phyloP scores from a whole-genome alignment of 2,113 vertebrate genomes.

The Coracopsis vasa region DNA sequence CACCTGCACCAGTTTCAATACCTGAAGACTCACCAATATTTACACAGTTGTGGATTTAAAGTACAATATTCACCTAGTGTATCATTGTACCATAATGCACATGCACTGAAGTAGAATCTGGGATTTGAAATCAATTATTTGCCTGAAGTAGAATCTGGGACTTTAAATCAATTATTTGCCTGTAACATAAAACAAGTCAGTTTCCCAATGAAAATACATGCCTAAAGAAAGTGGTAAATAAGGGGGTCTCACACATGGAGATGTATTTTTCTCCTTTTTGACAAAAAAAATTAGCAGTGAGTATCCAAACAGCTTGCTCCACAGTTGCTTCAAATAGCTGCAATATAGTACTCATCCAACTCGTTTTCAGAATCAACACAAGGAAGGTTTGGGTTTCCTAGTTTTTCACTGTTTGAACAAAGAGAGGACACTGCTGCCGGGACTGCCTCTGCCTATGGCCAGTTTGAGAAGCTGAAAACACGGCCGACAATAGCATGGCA shows the following conservation, averaged over 20 bases:
- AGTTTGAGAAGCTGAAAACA: constrained; percentile 20
- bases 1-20: background rate
- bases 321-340: background rate
- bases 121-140: background rate
- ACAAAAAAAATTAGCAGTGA: background rate
- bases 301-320: background rate
- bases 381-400: background rate
- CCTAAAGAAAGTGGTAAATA: background rate
- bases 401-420: constrained; percentile 28
- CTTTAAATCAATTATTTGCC: background rate
- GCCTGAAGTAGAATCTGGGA: background rate
- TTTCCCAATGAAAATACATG: background rate
- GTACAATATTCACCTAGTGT: background rate
- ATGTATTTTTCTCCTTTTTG: background rate
- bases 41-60: background rate
- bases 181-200: background rate
- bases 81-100: background rate
- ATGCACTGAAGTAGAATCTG: background rate
- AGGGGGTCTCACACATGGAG: background rate
- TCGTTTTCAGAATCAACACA: background rate
- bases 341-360: background rate
- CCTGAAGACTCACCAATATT: background rate
- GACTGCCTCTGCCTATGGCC: constrained; percentile 1
- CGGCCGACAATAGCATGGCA: background rate
- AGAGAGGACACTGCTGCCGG: background rate